Base-by-base conservation (phyloP, 2,888 invertebrate species). In the Eristalinus aeneus region DNA sequence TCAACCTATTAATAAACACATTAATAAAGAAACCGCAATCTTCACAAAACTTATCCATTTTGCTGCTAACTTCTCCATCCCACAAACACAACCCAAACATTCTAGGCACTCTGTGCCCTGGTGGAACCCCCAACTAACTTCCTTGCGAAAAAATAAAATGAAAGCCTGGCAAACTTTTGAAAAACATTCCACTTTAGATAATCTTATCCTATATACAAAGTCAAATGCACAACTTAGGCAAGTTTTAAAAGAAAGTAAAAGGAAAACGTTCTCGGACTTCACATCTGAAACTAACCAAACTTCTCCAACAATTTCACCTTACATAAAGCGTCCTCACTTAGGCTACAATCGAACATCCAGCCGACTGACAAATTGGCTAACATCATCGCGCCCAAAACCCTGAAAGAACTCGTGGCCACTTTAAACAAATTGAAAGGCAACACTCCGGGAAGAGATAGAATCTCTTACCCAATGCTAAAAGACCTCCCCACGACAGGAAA, bases 371-470 rank as follows among this genome's bases (percentile, higher is more conserved):
- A 36, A 8, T 36, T 10, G 8, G 20, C 9, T 20, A 16, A 12
- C 12, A 67, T 20, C 22, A 10, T 32, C 31, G 22, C 27, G 10
- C 32, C 58, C 32, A 63, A 20, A 16, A 27, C 63, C 9, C 20
- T 34, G 12, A 58, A 61, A 22, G 53, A 69, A 27, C 27, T 69
- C 53, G 64, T 46, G 58, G 64, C 22, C 60, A 71, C 12, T 39
- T 64, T 12, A 71, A 56, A 5, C 32, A 79, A 54, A 22, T 32
- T 23, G 20, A 72, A 80, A 27, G 56, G 75, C 0, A 67, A 73
- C 73, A 20, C 71, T 27, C 71, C 81, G 11, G 60, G 65, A 8
- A 60, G 58, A 32, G 68, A 64, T 36, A 73, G 34, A 22, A 68
- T 68, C 8, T 31, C 54, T 12, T 68, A 56, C 39, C 39, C 11